Percentiles rank a stretch among this genome's conserved stretches.
These are phyloP conservation scores for Aplocera efformata DNA, from an alignment of 2,888 invertebrate species.

Conservation along the genomic window DNA sequence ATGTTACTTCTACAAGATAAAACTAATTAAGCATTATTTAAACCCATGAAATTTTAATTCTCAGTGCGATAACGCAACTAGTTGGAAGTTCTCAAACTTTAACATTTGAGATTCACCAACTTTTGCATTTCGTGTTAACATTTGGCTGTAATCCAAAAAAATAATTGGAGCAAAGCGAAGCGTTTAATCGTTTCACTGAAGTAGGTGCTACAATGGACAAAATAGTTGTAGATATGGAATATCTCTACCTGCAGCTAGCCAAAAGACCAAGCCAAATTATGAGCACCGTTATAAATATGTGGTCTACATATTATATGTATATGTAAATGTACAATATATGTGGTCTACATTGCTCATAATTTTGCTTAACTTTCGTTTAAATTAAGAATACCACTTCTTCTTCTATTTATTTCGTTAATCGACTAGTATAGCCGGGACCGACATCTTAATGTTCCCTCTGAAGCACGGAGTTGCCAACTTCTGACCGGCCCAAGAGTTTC, in stretches of 20 bases:
- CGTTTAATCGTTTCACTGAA: conserved; percentile 40
- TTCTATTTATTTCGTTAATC: no score
- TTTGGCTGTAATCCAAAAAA: conserved; percentile 71
- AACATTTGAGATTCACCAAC: conserved; percentile 22
- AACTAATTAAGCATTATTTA: not conserved
- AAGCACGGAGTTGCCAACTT: no score
- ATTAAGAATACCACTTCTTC: no score
- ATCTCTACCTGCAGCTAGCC: not conserved
- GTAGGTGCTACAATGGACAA: conserved; percentile 4
- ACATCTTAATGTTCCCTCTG: no score
- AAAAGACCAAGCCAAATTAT: not conserved
- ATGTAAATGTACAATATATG: no score
- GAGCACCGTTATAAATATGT: no score
- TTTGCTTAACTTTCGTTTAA: no score
- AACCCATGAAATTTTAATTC: not conserved
- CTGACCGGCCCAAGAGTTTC: no score
- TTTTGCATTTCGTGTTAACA: conserved; percentile 30
- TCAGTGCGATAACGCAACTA: not conserved
- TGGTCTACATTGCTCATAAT: no score
- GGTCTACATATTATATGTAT: no score
- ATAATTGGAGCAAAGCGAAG: conserved; percentile 62
- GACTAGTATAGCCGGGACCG: no score
- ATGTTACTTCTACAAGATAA: conserved; percentile 1
- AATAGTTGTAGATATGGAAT: not conserved
- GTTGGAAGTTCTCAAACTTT: conserved; percentile 12